Evolutionary conservation across 1,140 invertebrate species (phyloP), one percentile per base, ranked within the genome.

Genomic region (Hypsibius dujardini): DNA sequence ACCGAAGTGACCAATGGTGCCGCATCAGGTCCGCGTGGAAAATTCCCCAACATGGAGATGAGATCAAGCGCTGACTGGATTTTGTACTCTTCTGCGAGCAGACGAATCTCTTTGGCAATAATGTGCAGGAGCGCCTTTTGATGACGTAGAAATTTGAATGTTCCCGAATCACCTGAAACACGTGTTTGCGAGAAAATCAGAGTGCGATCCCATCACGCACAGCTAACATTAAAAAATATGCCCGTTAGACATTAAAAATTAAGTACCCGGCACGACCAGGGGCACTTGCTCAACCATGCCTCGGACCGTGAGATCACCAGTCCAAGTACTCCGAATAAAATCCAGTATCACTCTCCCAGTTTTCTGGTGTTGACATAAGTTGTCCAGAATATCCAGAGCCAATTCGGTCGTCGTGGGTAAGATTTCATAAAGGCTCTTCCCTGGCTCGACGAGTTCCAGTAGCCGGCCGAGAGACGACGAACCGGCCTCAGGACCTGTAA

Each of bases 111-210:
- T 67, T 42, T 67, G 62, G 62, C 62, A 7, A 67, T 42, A 3
- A 67, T 67, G 42, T 67, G 62, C 7, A 67, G 42, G 45, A 67
- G 12, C 12, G 62, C 62, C 42, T 67, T 67, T 42, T 67, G 62
- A 45, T 67, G 62, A 42, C 62, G 62, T 7, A 67, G 62, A 12
- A 67, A 45, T 42, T 12, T 7, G 45, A 15, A 45, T 3, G 62
- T 15, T 42, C 3, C 62, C 12, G 7, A 12, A 56, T 56, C 50
- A 56, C 50, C 50, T 56, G 50, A 56, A 56, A 56, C 50, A 56
- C 50, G 50, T 12, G n/a, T 56, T 7, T 56, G 7, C 0, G 0
- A 56, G 28, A 28, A 28, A 28, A 28, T 28, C 28, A 28, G 28
- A 28, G 28, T 28, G 28, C 28, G 28, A 28, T 28, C 28, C 28